Percentiles rank a stretch among this genome's conserved stretches.
These are phyloP conservation scores for Sciurus carolinensis DNA, from an alignment of 2,797 vertebrate species.

Conservation along the genomic window DNA sequence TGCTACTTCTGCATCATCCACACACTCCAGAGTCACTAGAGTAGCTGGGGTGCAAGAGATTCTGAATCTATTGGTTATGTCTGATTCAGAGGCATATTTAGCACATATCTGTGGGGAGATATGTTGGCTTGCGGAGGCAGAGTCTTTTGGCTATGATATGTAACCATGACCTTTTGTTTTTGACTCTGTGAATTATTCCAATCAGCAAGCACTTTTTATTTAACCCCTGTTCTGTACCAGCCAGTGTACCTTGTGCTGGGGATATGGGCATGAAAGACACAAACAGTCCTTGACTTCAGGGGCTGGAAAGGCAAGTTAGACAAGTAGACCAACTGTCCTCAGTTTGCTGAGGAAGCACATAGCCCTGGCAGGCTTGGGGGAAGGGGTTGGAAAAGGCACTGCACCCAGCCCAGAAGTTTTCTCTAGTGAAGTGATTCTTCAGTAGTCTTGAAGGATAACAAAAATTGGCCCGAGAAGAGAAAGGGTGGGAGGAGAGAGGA, in stretches of 20 bases:
- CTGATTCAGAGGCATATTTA: conserved; percentile 45
- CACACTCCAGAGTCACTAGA: not conserved
- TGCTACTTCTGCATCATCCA: not conserved
- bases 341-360: not conserved
- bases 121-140: not conserved
- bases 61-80: not conserved
- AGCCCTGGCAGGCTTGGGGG: not conserved
- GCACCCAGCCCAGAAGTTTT: not conserved
- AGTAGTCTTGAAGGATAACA: conserved; percentile 22
- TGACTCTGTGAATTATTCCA: conserved; percentile 58
- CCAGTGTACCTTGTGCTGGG: not conserved
- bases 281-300: conserved; percentile 46
- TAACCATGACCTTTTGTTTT: conserved; percentile 58
- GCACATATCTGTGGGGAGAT: not conserved
- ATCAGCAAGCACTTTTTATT: conserved; percentile 63
- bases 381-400: not conserved
- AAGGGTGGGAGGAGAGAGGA: not conserved
- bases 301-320: not conserved
- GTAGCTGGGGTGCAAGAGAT: not conserved
- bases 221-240: conserved; percentile 27
- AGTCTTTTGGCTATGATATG: not conserved
- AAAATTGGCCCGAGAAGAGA: conserved; percentile 4
- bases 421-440: not conserved
- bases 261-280: conserved; percentile 9
- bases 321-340: not conserved